Base-by-base conservation (phyloP, 2,113 vertebrate species). In the Ceuthmochares aereus region DNA sequence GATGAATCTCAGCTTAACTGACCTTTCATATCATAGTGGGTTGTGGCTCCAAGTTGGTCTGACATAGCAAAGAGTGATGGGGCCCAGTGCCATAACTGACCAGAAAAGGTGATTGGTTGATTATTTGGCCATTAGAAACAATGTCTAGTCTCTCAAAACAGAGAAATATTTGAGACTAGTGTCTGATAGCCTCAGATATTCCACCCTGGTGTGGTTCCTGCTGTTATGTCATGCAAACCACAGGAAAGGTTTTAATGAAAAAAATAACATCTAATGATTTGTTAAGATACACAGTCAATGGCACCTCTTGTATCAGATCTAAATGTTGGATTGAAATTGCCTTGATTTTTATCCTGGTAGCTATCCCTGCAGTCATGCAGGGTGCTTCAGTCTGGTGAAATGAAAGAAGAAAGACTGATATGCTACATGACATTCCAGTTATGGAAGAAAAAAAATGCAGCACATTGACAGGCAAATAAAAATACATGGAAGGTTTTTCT, bases 401-500 rank as follows among this genome's bases (percentile, higher is more conserved):
- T n/a, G 19, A 73, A 91, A 89, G 76, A 60, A 78, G 34, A 73
- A 84, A 84, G 60, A 96, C 90, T 94, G 93, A 94, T 73, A 62
- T 62, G 47, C 63, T 72, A 52, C 73, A 62, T 95, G 91, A 87
- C 93, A 82, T 86, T 91, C 84, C 89, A 87, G 88, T 91, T 89
- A 90, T 73, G 81, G 67, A 59, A 77, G 40, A 5, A 70, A 72
- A 75, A 67, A 62, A 69, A 19, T 3, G 22, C 72, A 87, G 64
- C 52, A 94, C 93, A 93, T 90, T 97, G 96, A 90, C 94, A 94
- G 79, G 70, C 84, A 89, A 96, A 66, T 92, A 91, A 92, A 97
- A 96, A 96, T 88, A 94, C 43, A 81, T 73, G 84, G 84, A 85
- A 93, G 74, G 76, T 72, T 95, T 89, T 93, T 87, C 67, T 93